A percentile compares a stretch with the other conserved stretches of the same genome.
Evolutionary conservation across 2,888 invertebrate species (phyloP).

Genomic region (Drosophila merina): DNA sequence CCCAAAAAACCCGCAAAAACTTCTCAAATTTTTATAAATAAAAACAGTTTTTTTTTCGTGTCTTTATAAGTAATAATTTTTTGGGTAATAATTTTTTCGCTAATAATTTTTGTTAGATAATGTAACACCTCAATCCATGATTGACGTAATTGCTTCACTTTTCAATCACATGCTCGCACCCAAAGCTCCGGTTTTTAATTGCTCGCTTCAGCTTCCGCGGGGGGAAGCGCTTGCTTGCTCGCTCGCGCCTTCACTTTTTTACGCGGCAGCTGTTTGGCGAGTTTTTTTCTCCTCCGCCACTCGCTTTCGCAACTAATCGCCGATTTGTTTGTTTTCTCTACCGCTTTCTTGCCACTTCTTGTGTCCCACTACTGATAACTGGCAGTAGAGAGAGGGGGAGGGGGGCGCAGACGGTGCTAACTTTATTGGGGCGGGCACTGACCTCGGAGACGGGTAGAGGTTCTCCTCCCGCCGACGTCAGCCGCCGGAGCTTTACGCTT

Average conservation of each 20-base stretch:
- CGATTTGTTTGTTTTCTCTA: slow-evolving; percentile 9
- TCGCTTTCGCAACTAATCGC: background rate
- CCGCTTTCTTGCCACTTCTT: slow-evolving; percentile 8
- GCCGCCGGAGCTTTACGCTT: slow-evolving; percentile 31
- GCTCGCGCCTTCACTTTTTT: background rate
- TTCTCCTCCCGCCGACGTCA: slow-evolving; percentile 26
- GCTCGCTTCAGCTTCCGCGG: slow-evolving; percentile 47
- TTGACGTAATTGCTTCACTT: background rate
- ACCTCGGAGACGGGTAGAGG: slow-evolving; percentile 16
- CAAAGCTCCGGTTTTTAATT: slow-evolving; percentile 24
- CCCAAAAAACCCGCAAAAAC: too few species aligned
- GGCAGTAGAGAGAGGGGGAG: background rate
- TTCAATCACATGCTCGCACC: slow-evolving; percentile 51
- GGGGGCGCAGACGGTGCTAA: slow-evolving; percentile 6
- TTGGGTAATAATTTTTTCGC: background rate
- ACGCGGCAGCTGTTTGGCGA: background rate
- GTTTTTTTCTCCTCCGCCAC: background rate
- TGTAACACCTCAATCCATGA: background rate
- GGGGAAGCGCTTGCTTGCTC: slow-evolving; percentile 12
- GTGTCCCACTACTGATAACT: slow-evolving; percentile 24
- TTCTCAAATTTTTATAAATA: too few species aligned
- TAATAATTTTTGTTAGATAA: background rate
- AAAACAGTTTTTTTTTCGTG: too few species aligned
- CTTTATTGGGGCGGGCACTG: slow-evolving; percentile 34
- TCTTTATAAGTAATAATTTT: too few species aligned